Evolutionary conservation across 2,888 invertebrate genomes (phyloP), one percentile per base, ranked within the genome.

Genomic region (Melanostoma scalare): DNA sequence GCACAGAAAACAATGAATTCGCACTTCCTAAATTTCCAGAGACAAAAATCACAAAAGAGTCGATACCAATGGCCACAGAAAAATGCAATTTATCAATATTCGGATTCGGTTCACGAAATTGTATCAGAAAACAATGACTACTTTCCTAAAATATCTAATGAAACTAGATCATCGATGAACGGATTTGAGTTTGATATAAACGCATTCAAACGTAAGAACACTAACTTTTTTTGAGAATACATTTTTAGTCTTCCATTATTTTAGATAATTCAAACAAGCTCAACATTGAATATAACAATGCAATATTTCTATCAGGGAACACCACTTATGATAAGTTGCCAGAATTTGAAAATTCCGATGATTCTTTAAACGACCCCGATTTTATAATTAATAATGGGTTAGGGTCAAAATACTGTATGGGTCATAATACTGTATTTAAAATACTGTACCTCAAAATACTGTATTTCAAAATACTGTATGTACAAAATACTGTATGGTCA

Each of bases 1-100:
- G 40, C 40, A 38, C 56, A 56, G 56, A 38, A 56, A 56, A 56
- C 40, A 40, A 38, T 56, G 56, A 56, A 56, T 56, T 20, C 20
- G 20, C 20, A 20, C 20, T 20, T 1, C 20, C 20, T 20, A 20
- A 20, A 20, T 20, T 20, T 20, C 1, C 20, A 1, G 20, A 20
- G 20, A 20, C 20, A 20, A 20, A 20, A 20, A 20, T 20, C 20
- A 56, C 20, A 31, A 56, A 56, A 50, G 9, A 50, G 33, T 50
- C 33, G 31, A 50, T 50, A 33, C 50, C 33, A 33, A 33, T 50
- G 31, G 50, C 50, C 50, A 50, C 50, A 50, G 20, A 50, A 50
- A 46, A 50, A 50, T 50, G 50, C 50, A 50, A 50, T 31, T 30
- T 50, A 31, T 50, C 50, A 50, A 33, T 56, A 56, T 56, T 40